Conservation (phyloP, 92 coral and sea anemone genomes). For the Heteractis magnifica region DNA sequence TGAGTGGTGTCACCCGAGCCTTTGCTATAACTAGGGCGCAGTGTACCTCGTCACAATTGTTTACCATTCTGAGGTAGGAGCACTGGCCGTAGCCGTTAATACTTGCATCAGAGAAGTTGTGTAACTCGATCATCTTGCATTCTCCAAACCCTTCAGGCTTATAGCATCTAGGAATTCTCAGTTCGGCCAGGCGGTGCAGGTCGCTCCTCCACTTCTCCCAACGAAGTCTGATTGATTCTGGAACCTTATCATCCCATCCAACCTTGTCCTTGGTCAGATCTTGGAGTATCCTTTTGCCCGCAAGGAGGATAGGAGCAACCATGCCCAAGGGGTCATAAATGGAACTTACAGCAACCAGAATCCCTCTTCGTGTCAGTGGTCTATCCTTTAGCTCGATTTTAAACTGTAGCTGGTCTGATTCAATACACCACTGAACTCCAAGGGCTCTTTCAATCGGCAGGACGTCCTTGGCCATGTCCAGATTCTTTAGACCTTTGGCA, state of each 20-base stretch:
- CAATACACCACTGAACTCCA: constrained; percentile 6
- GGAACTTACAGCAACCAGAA: constrained; percentile 41
- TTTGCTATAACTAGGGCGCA: constrained; percentile 54
- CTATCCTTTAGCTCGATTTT: constrained; percentile 35
- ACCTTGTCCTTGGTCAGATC: constrained; percentile 21
- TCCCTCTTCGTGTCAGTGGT: constrained; percentile 50
- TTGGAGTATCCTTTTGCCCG: constrained; percentile 41
- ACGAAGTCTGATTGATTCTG: constrained; percentile 16
- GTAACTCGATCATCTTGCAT: constrained; percentile 22
- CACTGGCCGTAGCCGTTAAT: neutral
- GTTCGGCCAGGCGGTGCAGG: constrained; percentile 4
- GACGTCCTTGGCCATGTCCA: neutral
- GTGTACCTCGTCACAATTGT: constrained; percentile 28
- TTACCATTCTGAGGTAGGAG: constrained; percentile 31
- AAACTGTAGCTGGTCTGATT: constrained; percentile 35
- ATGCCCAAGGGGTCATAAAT: constrained; percentile 53
- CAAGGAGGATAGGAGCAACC: constrained; percentile 45
- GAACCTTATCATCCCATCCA: constrained; percentile 45
- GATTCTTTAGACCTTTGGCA: neutral
- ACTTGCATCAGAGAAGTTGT: constrained; percentile 55
- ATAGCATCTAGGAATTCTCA: constrained; percentile 45
- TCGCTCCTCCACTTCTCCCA: constrained; percentile 49
- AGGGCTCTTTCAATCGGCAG: neutral
- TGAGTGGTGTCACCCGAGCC: constrained; percentile 47
- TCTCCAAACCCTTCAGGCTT: constrained; percentile 41